Conservation (phyloP, 2,113 vertebrate genomes). For the Myiagra hebetior region DNA sequence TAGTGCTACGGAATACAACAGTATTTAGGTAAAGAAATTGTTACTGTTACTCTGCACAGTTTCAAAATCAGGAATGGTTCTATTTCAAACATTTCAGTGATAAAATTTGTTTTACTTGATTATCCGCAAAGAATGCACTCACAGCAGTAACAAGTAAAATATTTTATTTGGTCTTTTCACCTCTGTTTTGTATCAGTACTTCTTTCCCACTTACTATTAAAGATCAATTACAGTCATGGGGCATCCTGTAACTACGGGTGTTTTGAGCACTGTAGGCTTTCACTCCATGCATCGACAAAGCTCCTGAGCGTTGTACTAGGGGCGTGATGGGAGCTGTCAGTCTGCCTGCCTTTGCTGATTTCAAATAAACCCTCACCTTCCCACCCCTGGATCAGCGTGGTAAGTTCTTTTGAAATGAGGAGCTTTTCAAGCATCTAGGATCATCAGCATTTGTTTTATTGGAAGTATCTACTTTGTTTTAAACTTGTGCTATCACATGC, state of each 20-base stretch:
- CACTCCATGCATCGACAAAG: background rate
- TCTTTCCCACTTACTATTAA: background rate
- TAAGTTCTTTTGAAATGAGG: background rate
- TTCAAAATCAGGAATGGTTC: background rate
- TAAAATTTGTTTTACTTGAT: background rate
- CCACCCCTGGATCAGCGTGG: background rate
- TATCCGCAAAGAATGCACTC: background rate
- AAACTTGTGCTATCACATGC: background rate
- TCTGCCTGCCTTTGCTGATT: background rate
- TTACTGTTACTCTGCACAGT: background rate
- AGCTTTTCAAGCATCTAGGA: background rate
- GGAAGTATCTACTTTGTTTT: background rate
- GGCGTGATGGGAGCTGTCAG: accelerated
- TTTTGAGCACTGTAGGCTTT: background rate
- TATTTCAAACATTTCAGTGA: background rate
- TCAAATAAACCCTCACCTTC: background rate
- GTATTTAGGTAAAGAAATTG: background rate
- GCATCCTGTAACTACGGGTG: background rate
- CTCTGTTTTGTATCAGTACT: background rate
- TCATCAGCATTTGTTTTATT: background rate
- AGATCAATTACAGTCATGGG: background rate
- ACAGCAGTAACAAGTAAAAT: background rate
- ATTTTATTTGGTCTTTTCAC: background rate
- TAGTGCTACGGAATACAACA: background rate
- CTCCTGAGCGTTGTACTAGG: accelerated